Base-by-base conservation (phyloP, 2,888 invertebrate species). In the Pandemis corylana region DNA sequence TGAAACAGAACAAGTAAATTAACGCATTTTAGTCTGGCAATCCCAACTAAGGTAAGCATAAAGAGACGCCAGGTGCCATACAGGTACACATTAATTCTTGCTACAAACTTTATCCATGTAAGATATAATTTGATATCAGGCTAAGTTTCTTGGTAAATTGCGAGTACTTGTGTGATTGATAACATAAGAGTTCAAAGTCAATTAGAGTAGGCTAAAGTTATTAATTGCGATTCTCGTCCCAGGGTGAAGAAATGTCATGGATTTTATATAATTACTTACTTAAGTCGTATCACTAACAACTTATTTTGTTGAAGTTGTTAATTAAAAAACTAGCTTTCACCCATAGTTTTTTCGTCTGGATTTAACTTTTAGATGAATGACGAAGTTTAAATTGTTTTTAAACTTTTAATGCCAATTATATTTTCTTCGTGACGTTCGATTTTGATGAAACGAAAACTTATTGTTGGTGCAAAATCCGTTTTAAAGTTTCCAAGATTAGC, bases 81-180 rank as follows among this genome's bases (percentile, higher is more conserved):
- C 36, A 41, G 36, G 62, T 41, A 62, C 41, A 62, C 62, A 41
- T 41, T 62, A 62, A 62, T 62, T 41, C 6, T 61, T 41, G 49
- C 28, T 36, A 53, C 36, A 41, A 53, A 67, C 36, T 67, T 66
- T n/a, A 53, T 36, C 28, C 51, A 41, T 6, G 66, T 28, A 49
- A 49, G 49, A 36, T 71, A 42, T 59, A 56, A 68, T 61, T 59
- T 61, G n/a, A 44, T 68, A 61, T 46, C 44, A 15, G 10, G 41
- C 44, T 44, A 67, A 67, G 72, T 72, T 67, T 12, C 51, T 41
- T n/a, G 51, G 51, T 20, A 72, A 67, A 67, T 67, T 44, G 46
- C 56, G 9, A 59, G 13, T 12, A 6, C n/a, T 5, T n/a, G 41
- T 63, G 41, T 51, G 28, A 72, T 72, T 67, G 20, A 51, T 72